Evolutionary conservation across 2,113 vertebrate genomes (phyloP), one percentile per base, ranked within the genome.

Genomic region (Acinonyx jubatus): DNA sequence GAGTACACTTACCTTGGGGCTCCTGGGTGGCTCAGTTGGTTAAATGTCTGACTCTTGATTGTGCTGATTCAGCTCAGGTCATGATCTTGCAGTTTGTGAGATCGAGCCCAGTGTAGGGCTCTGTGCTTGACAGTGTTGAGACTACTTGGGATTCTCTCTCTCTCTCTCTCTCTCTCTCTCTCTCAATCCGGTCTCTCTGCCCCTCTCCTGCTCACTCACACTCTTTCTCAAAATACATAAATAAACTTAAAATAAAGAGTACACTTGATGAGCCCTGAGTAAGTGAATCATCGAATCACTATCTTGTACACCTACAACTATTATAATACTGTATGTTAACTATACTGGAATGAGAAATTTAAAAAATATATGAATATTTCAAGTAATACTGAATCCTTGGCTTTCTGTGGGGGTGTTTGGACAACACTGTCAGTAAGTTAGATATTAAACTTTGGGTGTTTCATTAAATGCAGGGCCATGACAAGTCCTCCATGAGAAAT

Each of bases 391-490:
- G 65, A 71, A 74, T 91, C 16, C 11, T 14, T 84, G 65, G 6
- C 25, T 92, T 92, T 89, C n/a, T 79, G 31, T 61, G 41, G 82
- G 21, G 4, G 1, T 79, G 15, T 85, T 63, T 23, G 45, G 66
- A 50, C 18, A 50, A 41, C 5, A 45, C 45, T 45, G 5, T 87
- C 71, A 76, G 12, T 48, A 88, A 84, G 14, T 66, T 23, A 36
- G 65, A 15, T 83, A 80, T 88, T 95, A 74, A 79, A 79, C 36
- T 89, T 96, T 76, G 25, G 4, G 21, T n/a, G 63, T 89, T 95
- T 84, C 81, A 61, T 90, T 93, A 94, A 96, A 89, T 89, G 9
- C 41, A 5, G 0, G 10, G 27, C 19, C 21, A 27, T 52, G 68
- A 61, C 50, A 84, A 52, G 31, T 19, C 68, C 25, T 89, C 73